A percentile compares a stretch with the other conserved stretches of the same genome.
phyloP scores from a whole-genome alignment of 2,113 vertebrate species.

The Anthoscopus minutus region DNA sequence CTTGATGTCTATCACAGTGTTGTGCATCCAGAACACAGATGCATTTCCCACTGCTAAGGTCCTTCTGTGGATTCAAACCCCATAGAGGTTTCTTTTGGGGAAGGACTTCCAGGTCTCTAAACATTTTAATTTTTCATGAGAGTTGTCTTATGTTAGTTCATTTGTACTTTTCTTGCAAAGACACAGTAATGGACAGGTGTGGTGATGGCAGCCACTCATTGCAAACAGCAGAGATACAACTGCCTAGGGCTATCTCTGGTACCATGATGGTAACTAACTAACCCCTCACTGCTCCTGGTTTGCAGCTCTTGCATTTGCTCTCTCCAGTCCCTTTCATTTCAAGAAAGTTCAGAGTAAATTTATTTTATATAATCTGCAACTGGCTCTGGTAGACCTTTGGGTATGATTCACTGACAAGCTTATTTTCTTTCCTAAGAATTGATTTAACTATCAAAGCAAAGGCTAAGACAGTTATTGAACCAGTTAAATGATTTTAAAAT shows the following conservation, averaged over 20 bases:
- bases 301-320: background rate
- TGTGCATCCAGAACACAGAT: background rate
- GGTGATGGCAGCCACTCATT: background rate
- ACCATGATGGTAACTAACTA: background rate
- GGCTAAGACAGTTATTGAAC: slow-evolving; percentile 29
- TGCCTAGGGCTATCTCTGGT: background rate
- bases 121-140: background rate
- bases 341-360: background rate
- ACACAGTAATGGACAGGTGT: background rate
- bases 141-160: background rate
- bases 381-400: background rate
- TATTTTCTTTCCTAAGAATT: slow-evolving; percentile 37
- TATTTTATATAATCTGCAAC: slow-evolving; percentile 13
- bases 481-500: slow-evolving; percentile 22
- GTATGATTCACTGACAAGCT: slow-evolving; percentile 4
- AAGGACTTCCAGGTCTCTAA: background rate
- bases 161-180: background rate
- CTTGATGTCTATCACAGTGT: background rate
- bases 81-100: background rate
- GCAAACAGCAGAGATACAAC: background rate
- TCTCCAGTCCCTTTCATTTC: background rate
- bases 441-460: slow-evolving; percentile 56
- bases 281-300: background rate
- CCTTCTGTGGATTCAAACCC: background rate
- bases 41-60: background rate